Conservation (phyloP, 2,113 vertebrate species). For the Scartelaos histophorus region DNA sequence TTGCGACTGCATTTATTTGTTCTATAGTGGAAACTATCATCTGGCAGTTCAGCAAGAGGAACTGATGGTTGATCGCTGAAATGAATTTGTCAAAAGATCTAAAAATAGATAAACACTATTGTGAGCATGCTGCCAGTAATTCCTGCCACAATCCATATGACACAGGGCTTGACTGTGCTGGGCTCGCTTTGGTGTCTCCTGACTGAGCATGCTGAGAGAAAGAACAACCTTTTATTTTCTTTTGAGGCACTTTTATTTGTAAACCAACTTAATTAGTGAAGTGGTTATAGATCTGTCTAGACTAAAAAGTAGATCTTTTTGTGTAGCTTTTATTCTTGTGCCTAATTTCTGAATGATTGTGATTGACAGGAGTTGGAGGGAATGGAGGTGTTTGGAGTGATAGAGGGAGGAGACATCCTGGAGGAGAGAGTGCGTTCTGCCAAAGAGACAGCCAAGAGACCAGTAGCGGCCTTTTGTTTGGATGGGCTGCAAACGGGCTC, state of each 20-base stretch:
- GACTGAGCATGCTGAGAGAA: conserved; percentile 10
- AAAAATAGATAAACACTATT: not conserved
- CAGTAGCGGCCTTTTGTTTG: conserved; percentile 92
- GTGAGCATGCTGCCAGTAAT: not conserved
- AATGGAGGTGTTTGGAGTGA: conserved; percentile 85
- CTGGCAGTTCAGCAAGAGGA: conserved; percentile 3
- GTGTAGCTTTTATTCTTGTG: not conserved
- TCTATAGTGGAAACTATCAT: not conserved
- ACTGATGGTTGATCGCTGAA: not conserved
- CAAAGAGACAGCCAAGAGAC: conserved; percentile 90
- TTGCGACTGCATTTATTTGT: not conserved
- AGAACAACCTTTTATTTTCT: not conserved
- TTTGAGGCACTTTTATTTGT: not conserved
- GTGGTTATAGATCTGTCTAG: not conserved
- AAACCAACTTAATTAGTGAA: not conserved
- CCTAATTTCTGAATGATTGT: conserved; percentile 21
- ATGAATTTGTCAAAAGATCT: conserved; percentile 1
- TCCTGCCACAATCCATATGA: conserved; percentile 5
- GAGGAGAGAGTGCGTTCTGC: conserved; percentile 93
- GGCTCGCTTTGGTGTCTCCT: not conserved
- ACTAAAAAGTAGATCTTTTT: not conserved
- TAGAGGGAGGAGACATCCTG: conserved; percentile 90
- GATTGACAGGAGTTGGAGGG: conserved; percentile 82
- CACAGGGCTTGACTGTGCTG: conserved; percentile 14
- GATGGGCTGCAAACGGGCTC: conserved; percentile 86